Evolutionary conservation across 2,113 vertebrate genomes (phyloP), one percentile per base, ranked within the genome.

Genomic region (Craseonycteris thonglongyai): DNA sequence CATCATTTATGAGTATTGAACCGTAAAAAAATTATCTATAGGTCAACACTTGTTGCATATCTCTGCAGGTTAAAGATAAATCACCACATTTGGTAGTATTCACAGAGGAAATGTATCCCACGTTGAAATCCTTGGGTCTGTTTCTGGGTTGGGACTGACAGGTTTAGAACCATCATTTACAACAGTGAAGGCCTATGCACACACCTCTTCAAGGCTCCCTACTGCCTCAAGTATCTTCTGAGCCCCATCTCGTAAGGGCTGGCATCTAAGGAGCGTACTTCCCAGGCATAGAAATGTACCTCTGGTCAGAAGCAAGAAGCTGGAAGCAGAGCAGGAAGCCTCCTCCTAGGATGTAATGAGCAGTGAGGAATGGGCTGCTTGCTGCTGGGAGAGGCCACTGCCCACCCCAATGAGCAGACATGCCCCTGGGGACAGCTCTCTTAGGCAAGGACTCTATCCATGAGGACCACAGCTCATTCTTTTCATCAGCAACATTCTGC

Each of bases 331-430:
- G 16, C 21, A 19, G 47, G 35, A 19, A 33, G 26, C 1, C 6
- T 3, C 14, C 45, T 19, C 21, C 49, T 35, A 42, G 74, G 56
- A 84, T 7, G 45, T 3, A 0, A 5, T 1, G 0, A 22, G 51
- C 33, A 8, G 15, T 5, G 58, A 74, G 33, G 47, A 2, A 4
- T 28, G 33, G 51, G 28, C 21, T 24, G 56, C 22, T 40, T 30
- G 11, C 2, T 26, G 42, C 40, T 12, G 22, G 42, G n/a, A 71
- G 22, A 40, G 7, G 26, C 45, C 30, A 0, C 9, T 6, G 38
- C 30, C 26, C 0, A 0, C 13, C 0, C 42, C 8, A 0, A 1
- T 7, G n/a, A 14, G 61, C 5, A 15, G 33, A 28, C 0, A 0
- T 0, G 2, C 11, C 21, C 6, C 0, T 0, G 10, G 7, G 9